Evolutionary conservation across 2,113 vertebrate species (phyloP), one percentile per base, ranked within the genome.

Genomic region (Labeo catla): DNA sequence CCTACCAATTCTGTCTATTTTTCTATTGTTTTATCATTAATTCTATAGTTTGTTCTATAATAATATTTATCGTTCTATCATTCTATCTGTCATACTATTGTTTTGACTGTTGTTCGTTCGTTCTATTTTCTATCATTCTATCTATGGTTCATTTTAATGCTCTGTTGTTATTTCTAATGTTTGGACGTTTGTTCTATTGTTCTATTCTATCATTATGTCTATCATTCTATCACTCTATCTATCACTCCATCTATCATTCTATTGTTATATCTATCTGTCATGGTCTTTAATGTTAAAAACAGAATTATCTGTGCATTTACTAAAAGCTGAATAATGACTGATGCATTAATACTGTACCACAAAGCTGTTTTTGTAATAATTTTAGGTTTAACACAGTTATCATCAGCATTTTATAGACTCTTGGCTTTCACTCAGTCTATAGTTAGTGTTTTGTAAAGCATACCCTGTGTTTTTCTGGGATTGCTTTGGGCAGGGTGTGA

Each of bases 401-500:
- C 72, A 74, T 9, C 34, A 78, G 34, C 16, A n/a, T 78, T 39
- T 78, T 43, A 57, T 39, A 15, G 15, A 74, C 21, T 49, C n/a
- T 39, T 21, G n/a, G 36, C 36, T 43, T 63, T 80, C 72, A 49
- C 45, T 23, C 34, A 47, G n/a, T 47, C 19, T 81, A 3, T 23
- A 65, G 54, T 63, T 15, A 16, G 59, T 65, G 39, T 65, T 81
- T 81, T 65, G 59, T 47, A 34, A 23, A 16, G 52, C 78, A 23
- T 16, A 23, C 72, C 72, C 11, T 76, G 15, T 63, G 78, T 80
- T 80, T 81, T 63, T 45, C n/a, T 66, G 12, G 13, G n/a, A 81
- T 34, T 65, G 61, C 61, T 81, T 66, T 66, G n/a, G n/a, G 79
- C 28, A 52, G 63, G 80, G 80, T 82, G 80, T 34, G 80, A 34